These are phyloP conservation scores for Phoeniculus purpureus DNA, from an alignment of 2,797 vertebrate species.

Conservation along the genomic window DNA sequence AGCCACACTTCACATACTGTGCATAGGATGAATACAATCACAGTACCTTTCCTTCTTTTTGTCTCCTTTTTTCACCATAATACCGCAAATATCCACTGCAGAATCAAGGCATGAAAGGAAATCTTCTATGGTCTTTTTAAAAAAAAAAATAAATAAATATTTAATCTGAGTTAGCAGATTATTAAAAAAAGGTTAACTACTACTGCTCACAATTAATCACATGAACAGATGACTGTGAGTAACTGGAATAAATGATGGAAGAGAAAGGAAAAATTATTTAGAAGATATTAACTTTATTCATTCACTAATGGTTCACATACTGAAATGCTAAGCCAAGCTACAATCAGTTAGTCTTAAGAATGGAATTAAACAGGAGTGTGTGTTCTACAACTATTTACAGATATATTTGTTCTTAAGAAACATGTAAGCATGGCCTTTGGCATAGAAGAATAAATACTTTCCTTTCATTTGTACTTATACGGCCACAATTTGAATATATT, in stretches of 20 bases:
- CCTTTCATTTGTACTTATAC: background rate
- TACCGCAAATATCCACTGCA: slow-evolving; percentile 88
- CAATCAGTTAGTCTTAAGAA: background rate
- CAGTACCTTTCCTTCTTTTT: slow-evolving; percentile 95
- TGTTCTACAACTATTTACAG: background rate
- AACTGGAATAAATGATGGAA: background rate
- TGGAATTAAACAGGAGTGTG: background rate
- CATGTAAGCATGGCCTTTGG: background rate
- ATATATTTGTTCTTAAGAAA: background rate
- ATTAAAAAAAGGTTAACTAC: background rate
- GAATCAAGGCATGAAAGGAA: slow-evolving; percentile 88
- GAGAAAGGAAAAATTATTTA: background rate
- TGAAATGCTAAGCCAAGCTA: background rate
- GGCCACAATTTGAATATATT: background rate
- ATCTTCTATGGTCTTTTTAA: slow-evolving; percentile 89
- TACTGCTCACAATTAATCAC: background rate
- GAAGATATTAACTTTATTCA: background rate
- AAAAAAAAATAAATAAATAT: background rate
- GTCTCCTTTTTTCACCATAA: slow-evolving; percentile 93
- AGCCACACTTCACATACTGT: background rate
- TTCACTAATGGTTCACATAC: background rate
- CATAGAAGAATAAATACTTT: background rate
- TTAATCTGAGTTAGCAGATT: background rate
- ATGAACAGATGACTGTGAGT: background rate
- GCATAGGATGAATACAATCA: background rate